Conservation (phyloP, 2,797 vertebrate species). For the Oreortyx pictus region DNA sequence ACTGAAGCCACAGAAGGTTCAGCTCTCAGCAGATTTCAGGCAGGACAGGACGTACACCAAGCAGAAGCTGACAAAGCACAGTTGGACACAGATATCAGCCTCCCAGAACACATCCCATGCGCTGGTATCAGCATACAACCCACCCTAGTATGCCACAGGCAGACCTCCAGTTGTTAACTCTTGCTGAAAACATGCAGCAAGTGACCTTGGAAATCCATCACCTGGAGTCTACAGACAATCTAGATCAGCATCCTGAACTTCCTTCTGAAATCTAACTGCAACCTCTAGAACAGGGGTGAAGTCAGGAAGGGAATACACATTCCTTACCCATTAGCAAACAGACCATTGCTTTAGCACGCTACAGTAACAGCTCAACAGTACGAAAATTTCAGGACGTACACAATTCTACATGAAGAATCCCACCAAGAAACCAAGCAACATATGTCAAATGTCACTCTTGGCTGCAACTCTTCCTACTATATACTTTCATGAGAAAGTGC, state of each 20-base stretch:
- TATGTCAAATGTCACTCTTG: fast-evolving
- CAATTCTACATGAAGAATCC: fast-evolving
- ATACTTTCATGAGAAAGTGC: fast-evolving
- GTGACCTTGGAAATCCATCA: fast-evolving
- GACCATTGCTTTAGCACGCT: fast-evolving
- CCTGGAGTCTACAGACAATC: not conserved
- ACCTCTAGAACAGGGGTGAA: fast-evolving
- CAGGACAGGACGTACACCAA: not conserved
- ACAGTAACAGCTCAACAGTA: fast-evolving
- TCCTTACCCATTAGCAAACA: fast-evolving
- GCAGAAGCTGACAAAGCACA: fast-evolving
- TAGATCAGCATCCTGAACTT: not conserved
- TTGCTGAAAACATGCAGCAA: fast-evolving
- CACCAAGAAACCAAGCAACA: not conserved
- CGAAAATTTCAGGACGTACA: fast-evolving
- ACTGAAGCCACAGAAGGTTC: fast-evolving
- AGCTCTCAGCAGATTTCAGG: not conserved
- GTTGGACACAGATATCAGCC: not conserved
- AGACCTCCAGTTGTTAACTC: fast-evolving
- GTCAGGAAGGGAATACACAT: not conserved
- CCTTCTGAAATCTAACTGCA: not conserved
- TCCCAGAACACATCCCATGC: fast-evolving
- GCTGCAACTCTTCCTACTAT: fast-evolving
- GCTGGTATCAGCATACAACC: fast-evolving
- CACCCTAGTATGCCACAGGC: not conserved